Conservation (phyloP, 2,113 vertebrate species). For the Lepidothrix coronata region DNA sequence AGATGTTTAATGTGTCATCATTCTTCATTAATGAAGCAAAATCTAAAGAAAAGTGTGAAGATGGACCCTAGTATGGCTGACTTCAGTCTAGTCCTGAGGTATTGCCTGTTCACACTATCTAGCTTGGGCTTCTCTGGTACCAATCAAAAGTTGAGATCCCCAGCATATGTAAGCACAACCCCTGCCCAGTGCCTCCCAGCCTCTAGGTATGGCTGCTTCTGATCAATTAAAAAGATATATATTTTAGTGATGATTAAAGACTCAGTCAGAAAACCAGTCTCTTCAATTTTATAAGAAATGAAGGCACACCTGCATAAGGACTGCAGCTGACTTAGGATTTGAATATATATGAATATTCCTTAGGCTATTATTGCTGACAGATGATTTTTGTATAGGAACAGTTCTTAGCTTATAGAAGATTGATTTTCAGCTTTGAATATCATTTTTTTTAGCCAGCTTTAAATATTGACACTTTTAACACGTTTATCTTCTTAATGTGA, state of each 20-base stretch:
- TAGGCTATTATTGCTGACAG: background rate
- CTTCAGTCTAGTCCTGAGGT: background rate
- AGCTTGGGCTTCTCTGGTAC: background rate
- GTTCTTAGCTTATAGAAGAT: background rate
- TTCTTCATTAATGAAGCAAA: background rate
- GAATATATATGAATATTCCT: background rate
- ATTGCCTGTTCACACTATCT: background rate
- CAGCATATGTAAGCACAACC: background rate
- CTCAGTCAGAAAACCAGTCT: background rate
- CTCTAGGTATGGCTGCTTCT: background rate
- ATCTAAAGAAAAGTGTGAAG: background rate
- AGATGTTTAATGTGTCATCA: background rate
- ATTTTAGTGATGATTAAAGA: background rate
- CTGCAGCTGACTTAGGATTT: background rate
- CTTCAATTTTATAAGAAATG: background rate
- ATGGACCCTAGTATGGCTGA: background rate
- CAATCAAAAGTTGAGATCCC: background rate
- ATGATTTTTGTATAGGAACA: background rate
- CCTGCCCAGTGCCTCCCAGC: background rate
- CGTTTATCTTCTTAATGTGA: background rate
- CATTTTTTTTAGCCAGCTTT: background rate
- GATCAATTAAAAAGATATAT: background rate
- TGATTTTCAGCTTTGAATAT: background rate
- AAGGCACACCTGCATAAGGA: background rate
- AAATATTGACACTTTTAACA: background rate